Percentiles rank a stretch among this genome's conserved stretches.
phyloP scores from a whole-genome alignment of 2,113 vertebrate species.

The Melanerpes formicivorus region DNA sequence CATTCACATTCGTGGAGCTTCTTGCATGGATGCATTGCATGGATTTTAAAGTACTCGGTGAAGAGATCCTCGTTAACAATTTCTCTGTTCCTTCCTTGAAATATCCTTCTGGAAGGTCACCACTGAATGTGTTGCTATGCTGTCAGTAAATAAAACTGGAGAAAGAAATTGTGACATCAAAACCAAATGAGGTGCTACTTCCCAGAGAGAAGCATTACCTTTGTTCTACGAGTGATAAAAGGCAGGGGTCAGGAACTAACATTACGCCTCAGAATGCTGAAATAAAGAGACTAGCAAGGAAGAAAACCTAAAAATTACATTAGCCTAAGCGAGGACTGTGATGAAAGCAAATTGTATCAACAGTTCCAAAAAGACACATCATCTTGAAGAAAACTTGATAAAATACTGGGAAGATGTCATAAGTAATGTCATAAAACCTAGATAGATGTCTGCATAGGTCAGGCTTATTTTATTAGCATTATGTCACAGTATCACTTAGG shows the following conservation, averaged over 20 bases:
- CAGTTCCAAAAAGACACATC: background rate
- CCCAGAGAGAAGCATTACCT: background rate
- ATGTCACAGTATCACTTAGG: no score
- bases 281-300: background rate
- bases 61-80: background rate
- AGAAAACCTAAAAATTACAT: background rate
- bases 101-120: background rate
- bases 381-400: background rate
- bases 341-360: background rate
- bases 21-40: background rate
- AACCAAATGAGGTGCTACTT: background rate
- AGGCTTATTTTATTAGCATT: background rate
- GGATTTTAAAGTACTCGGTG: background rate
- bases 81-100: background rate
- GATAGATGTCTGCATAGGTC: background rate
- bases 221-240: background rate
- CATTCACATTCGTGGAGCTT: background rate
- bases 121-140: fast-evolving
- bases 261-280: background rate
- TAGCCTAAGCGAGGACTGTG: background rate
- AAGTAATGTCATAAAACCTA: background rate
- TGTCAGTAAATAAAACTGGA: background rate
- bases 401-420: background rate
- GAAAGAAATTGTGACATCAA: background rate
- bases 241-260: background rate